These are phyloP conservation scores for Tenthredo scrophulariae DNA, from an alignment of 2,888 invertebrate genomes.

Conservation along the genomic window DNA sequence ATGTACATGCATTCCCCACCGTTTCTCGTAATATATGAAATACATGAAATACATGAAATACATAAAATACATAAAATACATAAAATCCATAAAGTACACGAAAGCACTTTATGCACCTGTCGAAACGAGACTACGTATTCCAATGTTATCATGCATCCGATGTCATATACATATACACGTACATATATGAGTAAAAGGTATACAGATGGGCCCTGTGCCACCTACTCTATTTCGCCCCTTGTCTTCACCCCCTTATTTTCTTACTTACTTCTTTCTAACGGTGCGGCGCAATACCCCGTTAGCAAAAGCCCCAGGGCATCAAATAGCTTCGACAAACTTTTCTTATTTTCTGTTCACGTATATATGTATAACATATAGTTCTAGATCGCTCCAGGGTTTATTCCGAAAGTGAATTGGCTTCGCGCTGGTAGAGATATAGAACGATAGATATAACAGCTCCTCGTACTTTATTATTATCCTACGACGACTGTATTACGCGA, in stretches of 20 bases:
- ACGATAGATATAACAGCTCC: neutral
- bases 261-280: constrained; percentile 16
- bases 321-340: constrained; percentile 36
- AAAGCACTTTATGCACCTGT: constrained; percentile 23
- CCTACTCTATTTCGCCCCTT: constrained; percentile 2
- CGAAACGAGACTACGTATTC: neutral
- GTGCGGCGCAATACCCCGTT: neutral
- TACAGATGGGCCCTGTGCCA: neutral
- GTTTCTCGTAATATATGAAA: neutral
- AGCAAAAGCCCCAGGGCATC: constrained; percentile 19
- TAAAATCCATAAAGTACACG: neutral
- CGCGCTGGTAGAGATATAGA: neutral
- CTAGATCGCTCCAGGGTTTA: neutral
- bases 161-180: neutral
- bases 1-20: neutral
- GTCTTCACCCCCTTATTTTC: constrained; percentile 20
- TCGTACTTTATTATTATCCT: constrained; percentile 17
- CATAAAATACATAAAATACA: neutral
- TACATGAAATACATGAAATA: neutral
- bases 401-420: constrained; percentile 11
- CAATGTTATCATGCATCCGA: neutral
- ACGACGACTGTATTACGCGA: neutral
- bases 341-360: constrained; percentile 24
- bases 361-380: neutral
- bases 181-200: neutral